Evolutionary conservation across 2,888 invertebrate genomes (phyloP).

Genomic region (Ectemnius continuus): DNA sequence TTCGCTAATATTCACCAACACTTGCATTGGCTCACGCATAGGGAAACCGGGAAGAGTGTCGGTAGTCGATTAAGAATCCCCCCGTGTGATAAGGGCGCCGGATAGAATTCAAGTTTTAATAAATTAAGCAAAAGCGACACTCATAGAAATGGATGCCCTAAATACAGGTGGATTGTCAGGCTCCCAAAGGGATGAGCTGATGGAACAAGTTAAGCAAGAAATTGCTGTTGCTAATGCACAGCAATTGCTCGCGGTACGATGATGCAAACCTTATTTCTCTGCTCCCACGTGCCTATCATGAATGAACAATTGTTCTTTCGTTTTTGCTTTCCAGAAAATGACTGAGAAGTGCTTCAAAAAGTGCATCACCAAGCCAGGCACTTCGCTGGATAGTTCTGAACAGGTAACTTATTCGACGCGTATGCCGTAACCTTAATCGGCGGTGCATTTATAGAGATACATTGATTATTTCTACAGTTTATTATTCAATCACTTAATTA

Average conservation of each 20-base stretch:
- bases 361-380: slow-evolving; percentile 94
- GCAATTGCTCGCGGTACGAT: slow-evolving; percentile 89
- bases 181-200: slow-evolving; percentile 90
- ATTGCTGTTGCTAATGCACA: slow-evolving; percentile 96
- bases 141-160: slow-evolving; percentile 80
- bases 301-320: slow-evolving; percentile 38
- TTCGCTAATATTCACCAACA: too few species aligned
- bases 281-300: slow-evolving; percentile 31
- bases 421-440: too few species aligned
- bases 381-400: slow-evolving; percentile 92
- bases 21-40: too few species aligned
- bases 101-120: too few species aligned
- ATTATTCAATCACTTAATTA: too few species aligned
- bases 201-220: slow-evolving; percentile 97
- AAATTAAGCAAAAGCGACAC: too few species aligned
- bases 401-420: slow-evolving; percentile 79
- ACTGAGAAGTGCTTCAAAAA: slow-evolving; percentile 98
- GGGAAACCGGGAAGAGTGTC: too few species aligned
- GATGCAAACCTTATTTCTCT: slow-evolving; percentile 47
- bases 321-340: slow-evolving; percentile 87
- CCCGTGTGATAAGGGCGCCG: too few species aligned
- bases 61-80: too few species aligned
- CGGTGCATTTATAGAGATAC: too few species aligned
- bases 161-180: slow-evolving; percentile 81
- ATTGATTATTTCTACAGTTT: too few species aligned